Evolutionary conservation across 2,113 vertebrate species (phyloP).

Genomic region (Psophia crepitans): DNA sequence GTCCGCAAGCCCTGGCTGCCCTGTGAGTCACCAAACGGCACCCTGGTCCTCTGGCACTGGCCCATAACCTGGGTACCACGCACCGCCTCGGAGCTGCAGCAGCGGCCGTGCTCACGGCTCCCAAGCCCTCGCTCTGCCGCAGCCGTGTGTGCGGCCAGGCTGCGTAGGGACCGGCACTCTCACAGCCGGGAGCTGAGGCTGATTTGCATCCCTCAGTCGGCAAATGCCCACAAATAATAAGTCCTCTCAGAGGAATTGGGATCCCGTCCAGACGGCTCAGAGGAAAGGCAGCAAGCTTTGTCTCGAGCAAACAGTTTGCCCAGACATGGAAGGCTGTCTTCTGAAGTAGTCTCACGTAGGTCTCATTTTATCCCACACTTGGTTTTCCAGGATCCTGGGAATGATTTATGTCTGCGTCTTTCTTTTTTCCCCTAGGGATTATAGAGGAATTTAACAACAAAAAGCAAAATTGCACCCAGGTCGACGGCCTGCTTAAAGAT

Average conservation of each 20-base stretch:
- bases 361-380: background rate
- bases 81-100: background rate
- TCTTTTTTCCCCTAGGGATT: background rate
- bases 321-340: background rate
- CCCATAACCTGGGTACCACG: background rate
- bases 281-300: constrained; percentile 16
- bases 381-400: background rate
- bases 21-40: background rate
- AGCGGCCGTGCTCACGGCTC: background rate
- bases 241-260: constrained; percentile 16
- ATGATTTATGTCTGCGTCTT: background rate
- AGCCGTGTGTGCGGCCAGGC: fast-evolving
- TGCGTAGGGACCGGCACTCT: background rate
- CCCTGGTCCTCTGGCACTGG: background rate
- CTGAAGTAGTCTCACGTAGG: constrained; percentile 1
- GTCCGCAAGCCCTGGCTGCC: background rate
- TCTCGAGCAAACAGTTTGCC: background rate
- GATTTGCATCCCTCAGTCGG: constrained; percentile 3
- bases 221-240: constrained; percentile 35
- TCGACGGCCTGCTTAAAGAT: background rate
- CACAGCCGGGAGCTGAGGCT: background rate
- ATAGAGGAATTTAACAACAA: background rate
- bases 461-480: background rate
- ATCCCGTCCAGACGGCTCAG: background rate
- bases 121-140: background rate